Percentiles rank a stretch among this genome's conserved stretches.
Conservation (phyloP, 2,797 vertebrate genomes). For the Petrocephalus schoutedeni region DNA sequence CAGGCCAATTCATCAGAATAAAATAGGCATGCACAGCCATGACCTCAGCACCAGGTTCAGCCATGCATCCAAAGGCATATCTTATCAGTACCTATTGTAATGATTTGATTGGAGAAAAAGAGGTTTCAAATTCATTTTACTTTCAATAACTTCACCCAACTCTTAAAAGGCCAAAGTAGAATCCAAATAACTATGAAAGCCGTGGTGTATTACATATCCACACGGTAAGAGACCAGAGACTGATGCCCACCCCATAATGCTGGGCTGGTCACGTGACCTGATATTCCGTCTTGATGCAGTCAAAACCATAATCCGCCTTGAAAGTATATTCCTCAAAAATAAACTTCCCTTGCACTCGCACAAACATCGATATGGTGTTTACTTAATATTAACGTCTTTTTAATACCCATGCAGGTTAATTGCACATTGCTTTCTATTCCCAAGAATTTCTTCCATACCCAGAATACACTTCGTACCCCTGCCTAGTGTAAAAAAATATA, state of each 20-base stretch:
- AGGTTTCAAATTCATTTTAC: slow-evolving; percentile 36
- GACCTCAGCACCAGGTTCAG: slow-evolving; percentile 48
- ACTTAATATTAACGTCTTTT: background rate
- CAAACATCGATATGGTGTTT: background rate
- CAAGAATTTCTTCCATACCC: slow-evolving; percentile 26
- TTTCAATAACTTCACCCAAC: background rate
- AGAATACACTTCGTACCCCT: slow-evolving; percentile 35
- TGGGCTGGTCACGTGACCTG: slow-evolving; percentile 56
- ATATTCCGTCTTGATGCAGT: slow-evolving; percentile 44
- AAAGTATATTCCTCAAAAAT: background rate
- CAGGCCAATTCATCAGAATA: slow-evolving; percentile 38
- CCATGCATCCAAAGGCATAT: slow-evolving; percentile 37
- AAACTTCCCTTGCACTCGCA: background rate
- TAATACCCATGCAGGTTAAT: background rate
- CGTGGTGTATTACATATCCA: slow-evolving; percentile 13
- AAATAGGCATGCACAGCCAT: slow-evolving; percentile 47
- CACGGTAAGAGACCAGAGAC: slow-evolving; percentile 49
- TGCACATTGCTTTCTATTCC: background rate
- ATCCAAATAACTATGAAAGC: slow-evolving; percentile 10
- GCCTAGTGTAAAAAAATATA: background rate
- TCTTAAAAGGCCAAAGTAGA: background rate
- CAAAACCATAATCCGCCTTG: slow-evolving; percentile 1
- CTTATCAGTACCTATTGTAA: slow-evolving; percentile 39
- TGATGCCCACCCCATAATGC: slow-evolving; percentile 52
- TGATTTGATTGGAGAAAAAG: slow-evolving; percentile 41